Conservation (phyloP, 2,888 invertebrate species). For the Hirtodrosophila duncani region DNA sequence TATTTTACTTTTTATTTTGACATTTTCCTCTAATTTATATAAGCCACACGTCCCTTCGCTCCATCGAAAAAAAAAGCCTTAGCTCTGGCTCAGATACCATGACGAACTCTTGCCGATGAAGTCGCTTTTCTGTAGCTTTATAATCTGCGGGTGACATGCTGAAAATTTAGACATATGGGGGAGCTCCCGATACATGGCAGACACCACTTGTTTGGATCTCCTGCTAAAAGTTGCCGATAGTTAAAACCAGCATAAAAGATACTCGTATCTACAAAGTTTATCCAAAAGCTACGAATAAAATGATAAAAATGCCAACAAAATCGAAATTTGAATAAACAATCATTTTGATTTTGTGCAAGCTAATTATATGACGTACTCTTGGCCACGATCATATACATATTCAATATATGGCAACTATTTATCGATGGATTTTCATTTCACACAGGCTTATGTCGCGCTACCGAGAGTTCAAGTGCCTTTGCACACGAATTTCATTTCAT, state of each 20-base stretch:
- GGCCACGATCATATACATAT: background rate
- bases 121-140: conserved; percentile 28
- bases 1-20: conserved; percentile 7
- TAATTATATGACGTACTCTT: too few species aligned
- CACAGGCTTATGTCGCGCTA: conserved; percentile 22
- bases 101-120: conserved; percentile 9
- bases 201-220: conserved; percentile 47
- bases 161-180: conserved; percentile 13
- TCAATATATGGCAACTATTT: background rate
- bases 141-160: conserved; percentile 26
- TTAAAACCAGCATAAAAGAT: conserved; percentile 54
- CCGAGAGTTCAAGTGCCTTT: conserved; percentile 1
- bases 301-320: conserved; percentile 36
- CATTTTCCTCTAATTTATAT: conserved; percentile 31
- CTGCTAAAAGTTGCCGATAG: conserved; percentile 35
- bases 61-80: conserved; percentile 21
- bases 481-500: conserved; percentile 32
- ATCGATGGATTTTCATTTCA: conserved; percentile 23
- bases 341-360: conserved; percentile 40
- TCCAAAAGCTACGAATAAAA: too few species aligned
- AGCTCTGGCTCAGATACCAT: conserved; percentile 24
- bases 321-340: conserved; percentile 52
- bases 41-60: too few species aligned
- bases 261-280: conserved; percentile 10
- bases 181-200: too few species aligned